phyloP scores from a whole-genome alignment of 2,113 vertebrate species.

The Stercorarius parasiticus region DNA sequence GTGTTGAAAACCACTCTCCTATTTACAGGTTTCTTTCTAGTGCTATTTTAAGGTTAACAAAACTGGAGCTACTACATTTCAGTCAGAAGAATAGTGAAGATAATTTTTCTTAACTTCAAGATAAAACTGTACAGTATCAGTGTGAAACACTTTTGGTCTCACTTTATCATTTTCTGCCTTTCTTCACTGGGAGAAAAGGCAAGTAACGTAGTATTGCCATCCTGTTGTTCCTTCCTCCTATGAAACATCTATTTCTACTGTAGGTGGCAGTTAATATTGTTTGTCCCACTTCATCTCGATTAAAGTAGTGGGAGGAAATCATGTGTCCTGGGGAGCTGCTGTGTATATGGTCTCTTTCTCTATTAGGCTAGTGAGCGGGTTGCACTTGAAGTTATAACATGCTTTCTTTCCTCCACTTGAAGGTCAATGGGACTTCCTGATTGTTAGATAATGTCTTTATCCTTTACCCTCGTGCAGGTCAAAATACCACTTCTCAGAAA shows the following conservation, averaged over 20 bases:
- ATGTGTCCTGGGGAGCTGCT: not conserved
- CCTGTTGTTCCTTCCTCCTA: conserved; percentile 15
- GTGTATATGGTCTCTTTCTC: not conserved
- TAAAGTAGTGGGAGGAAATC: conserved; percentile 51
- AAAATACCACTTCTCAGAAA: not conserved
- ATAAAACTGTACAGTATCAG: conserved; percentile 8
- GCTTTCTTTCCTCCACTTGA: conserved; percentile 11
- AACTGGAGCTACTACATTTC: not conserved
- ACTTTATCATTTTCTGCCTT: conserved; percentile 24
- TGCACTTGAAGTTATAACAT: conserved; percentile 5
- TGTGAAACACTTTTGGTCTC: not conserved
- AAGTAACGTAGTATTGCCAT: not conserved
- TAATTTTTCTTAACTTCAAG: conserved; percentile 29
- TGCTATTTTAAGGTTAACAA: not conserved
- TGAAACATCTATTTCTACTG: conserved; percentile 14
- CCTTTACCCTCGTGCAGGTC: not conserved
- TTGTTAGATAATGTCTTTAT: not conserved
- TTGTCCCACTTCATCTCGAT: conserved; percentile 50
- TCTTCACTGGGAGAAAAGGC: not conserved
- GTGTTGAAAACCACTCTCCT: not conserved
- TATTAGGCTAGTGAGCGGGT: conserved; percentile 25
- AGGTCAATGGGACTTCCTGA: conserved; percentile 21
- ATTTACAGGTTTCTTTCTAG: not conserved
- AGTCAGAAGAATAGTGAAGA: not conserved
- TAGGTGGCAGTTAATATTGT: conserved; percentile 41